Evolutionary conservation across 2,888 invertebrate species (phyloP).

Genomic region (Dryobotodes eremita): DNA sequence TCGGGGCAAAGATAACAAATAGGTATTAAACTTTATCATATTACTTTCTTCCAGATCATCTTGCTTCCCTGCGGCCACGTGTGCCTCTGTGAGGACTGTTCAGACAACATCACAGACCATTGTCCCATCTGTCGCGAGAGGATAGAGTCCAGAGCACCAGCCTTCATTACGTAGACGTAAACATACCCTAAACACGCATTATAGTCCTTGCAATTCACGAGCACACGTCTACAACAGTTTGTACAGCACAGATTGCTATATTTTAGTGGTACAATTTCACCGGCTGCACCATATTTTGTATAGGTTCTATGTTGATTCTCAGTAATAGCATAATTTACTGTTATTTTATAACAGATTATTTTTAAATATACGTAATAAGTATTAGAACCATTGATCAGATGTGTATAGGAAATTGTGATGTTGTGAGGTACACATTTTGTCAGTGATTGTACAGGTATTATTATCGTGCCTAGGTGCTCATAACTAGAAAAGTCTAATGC

Average conservation of each 20-base stretch:
- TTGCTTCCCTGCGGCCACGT: constrained; percentile 97
- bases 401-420: constrained; percentile 36
- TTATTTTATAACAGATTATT: constrained; percentile 15
- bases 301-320: constrained; percentile 23
- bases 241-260: constrained; percentile 36
- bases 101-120: constrained; percentile 92
- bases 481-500: constrained; percentile 3
- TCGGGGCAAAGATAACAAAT: background rate
- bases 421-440: constrained; percentile 13
- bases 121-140: constrained; percentile 95
- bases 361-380: constrained; percentile 22
- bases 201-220: background rate
- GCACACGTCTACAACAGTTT: background rate
- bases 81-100: constrained; percentile 97
- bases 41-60: constrained; percentile 91
- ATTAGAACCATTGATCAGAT: constrained; percentile 16
- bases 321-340: constrained; percentile 16
- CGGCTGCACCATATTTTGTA: background rate
- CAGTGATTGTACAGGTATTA: constrained; percentile 37
- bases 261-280: constrained; percentile 35
- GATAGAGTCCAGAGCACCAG: constrained; percentile 93
- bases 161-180: constrained; percentile 93
- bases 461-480: constrained; percentile 20
- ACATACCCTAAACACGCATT: background rate
- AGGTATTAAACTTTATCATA: background rate